A percentile compares a stretch with the other conserved stretches of the same genome.
These are phyloP conservation scores for Nasonia oneida DNA, from an alignment of 2,888 invertebrate species.

Conservation along the genomic window DNA sequence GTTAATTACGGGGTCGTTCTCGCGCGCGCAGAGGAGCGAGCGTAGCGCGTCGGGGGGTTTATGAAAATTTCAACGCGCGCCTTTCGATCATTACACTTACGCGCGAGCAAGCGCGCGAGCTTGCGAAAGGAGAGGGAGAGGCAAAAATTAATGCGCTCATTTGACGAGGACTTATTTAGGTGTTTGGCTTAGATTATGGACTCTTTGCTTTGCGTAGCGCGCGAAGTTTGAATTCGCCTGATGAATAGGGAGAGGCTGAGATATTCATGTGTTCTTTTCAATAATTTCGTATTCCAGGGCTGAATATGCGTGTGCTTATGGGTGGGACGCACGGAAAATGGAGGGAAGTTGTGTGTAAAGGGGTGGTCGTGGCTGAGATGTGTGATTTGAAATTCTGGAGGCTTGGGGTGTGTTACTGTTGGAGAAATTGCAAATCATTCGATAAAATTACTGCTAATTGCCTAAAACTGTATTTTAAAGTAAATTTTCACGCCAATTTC, in stretches of 20 bases:
- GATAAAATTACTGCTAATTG: too few relatives aligned
- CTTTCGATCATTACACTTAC: not conserved
- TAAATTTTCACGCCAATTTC: too few relatives aligned
- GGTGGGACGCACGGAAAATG: not conserved
- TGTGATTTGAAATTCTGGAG: too few relatives aligned
- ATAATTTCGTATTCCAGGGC: not conserved
- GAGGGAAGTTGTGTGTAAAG: not conserved
- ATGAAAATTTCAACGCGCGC: not conserved
- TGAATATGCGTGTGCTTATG: not conserved
- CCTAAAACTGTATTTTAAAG: too few relatives aligned
- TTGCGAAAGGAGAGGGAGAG: too few relatives aligned
- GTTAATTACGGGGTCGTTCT: slow-evolving; percentile 1
- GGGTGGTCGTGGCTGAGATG: too few relatives aligned
- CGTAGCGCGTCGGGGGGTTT: not conserved
- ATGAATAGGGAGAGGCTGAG: not conserved
- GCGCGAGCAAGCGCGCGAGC: not conserved
- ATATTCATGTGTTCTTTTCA: slow-evolving; percentile 1
- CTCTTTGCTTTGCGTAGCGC: not conserved
- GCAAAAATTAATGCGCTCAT: too few relatives aligned
- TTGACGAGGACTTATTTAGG: not conserved
- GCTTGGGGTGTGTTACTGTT: too few relatives aligned
- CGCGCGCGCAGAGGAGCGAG: not conserved
- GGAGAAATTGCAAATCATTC: too few relatives aligned
- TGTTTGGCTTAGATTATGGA: not conserved
- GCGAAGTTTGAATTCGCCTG: not conserved